Percentiles rank a stretch among this genome's conserved stretches.
These are phyloP conservation scores for Lethocerus indicus DNA, from an alignment of 1,140 invertebrate species.

Conservation along the genomic window DNA sequence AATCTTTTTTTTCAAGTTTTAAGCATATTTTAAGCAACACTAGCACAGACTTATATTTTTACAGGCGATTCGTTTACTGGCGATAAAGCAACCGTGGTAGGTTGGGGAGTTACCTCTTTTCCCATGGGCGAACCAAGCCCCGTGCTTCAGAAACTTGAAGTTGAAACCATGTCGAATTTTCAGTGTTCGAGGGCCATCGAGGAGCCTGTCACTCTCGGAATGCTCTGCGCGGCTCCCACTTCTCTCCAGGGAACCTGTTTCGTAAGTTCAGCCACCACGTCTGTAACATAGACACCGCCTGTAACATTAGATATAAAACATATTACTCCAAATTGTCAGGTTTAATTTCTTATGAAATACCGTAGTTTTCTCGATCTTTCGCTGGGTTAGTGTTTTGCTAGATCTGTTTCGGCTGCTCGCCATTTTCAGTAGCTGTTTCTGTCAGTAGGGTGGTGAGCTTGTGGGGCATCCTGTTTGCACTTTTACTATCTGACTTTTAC, in stretches of 20 bases:
- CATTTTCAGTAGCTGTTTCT: too few relatives aligned
- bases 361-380: too few relatives aligned
- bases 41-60: conserved; percentile 7
- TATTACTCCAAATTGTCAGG: background rate
- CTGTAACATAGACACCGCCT: background rate
- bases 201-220: conserved; percentile 20
- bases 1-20: too few relatives aligned
- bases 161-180: conserved; percentile 21
- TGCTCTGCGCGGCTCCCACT: conserved; percentile 24
- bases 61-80: conserved; percentile 22
- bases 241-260: conserved; percentile 25
- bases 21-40: too few relatives aligned
- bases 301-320: background rate
- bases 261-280: conserved; percentile 18
- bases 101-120: conserved; percentile 29
- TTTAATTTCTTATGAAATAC: too few relatives aligned
- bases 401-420: too few relatives aligned
- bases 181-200: conserved; percentile 21
- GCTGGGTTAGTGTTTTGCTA: too few relatives aligned
- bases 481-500: too few relatives aligned
- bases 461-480: too few relatives aligned
- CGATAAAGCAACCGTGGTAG: conserved; percentile 25
- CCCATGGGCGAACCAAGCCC: conserved; percentile 23
- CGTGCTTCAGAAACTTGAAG: conserved; percentile 21
- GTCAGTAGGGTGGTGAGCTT: too few relatives aligned